These are phyloP conservation scores for Pseudobourletiella spinata DNA, from an alignment of 1,140 invertebrate species.

Conservation along the genomic window DNA sequence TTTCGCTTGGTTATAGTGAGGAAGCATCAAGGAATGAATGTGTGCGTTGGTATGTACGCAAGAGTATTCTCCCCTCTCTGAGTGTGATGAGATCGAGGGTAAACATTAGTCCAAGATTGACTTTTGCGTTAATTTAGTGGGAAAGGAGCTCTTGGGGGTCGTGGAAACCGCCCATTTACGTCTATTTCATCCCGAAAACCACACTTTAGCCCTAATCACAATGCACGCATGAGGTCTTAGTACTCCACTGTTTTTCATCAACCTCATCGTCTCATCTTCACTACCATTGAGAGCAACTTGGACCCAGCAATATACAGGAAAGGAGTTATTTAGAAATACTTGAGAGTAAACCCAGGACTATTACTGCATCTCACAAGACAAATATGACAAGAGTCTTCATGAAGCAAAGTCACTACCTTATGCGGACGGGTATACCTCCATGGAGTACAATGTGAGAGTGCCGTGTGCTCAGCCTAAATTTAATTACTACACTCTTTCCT, in stretches of 20 bases:
- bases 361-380: too few species aligned
- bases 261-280: conserved; percentile 2
- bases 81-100: conserved; percentile 13
- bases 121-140: conserved; percentile 33
- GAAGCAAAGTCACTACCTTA: too few species aligned
- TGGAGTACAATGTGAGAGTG: too few species aligned
- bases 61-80: too few species aligned
- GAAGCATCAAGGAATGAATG: background rate
- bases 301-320: background rate
- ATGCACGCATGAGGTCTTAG: conserved; percentile 18
- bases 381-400: too few species aligned
- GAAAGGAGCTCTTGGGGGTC: conserved; percentile 28
- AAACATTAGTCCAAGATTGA: conserved; percentile 30
- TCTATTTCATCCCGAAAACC: conserved; percentile 24
- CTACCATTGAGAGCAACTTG: background rate
- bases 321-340: too few species aligned
- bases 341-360: too few species aligned
- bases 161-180: conserved; percentile 26
- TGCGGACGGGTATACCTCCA: too few species aligned
- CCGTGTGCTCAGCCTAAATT: too few species aligned
- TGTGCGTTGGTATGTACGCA: too few species aligned
- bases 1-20: background rate
- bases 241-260: conserved; percentile 6
- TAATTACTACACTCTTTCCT: too few species aligned
- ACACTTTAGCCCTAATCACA: conserved; percentile 26